These are phyloP conservation scores for Apamea crenata DNA, from an alignment of 2,888 invertebrate genomes.

Conservation along the genomic window DNA sequence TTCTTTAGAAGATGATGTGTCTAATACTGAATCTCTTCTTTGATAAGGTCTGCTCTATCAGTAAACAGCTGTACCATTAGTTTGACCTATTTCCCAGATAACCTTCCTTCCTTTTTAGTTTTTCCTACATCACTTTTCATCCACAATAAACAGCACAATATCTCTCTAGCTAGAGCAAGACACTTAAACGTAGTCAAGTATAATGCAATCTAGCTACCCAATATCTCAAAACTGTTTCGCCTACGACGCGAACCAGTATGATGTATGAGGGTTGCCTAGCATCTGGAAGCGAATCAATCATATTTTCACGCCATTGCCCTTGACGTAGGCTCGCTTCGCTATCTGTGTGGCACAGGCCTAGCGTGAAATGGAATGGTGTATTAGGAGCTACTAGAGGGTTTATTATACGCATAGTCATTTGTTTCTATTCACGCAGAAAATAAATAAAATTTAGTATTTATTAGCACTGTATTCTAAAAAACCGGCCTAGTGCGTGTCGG, in stretches of 20 bases:
- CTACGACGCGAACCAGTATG: conserved; percentile 37
- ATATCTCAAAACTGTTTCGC: conserved; percentile 52
- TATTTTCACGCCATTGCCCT: conserved; percentile 62
- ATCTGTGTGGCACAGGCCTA: conserved; percentile 57
- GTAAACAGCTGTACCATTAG: background rate
- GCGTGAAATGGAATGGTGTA: conserved; percentile 34
- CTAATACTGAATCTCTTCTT: background rate
- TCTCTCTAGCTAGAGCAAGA: conserved; percentile 22
- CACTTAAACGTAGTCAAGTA: conserved; percentile 48
- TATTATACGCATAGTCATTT: conserved; percentile 25
- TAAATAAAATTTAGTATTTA: background rate
- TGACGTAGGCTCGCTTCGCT: conserved; percentile 36
- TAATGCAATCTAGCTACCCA: conserved; percentile 53
- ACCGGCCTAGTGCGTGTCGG: no score
- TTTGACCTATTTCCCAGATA: background rate
- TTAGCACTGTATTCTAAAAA: background rate
- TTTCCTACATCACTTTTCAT: conserved; percentile 6
- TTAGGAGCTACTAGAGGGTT: conserved; percentile 21
- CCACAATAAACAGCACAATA: conserved; percentile 24
- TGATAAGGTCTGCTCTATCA: background rate
- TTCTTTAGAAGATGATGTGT: background rate
- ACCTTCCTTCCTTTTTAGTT: background rate
- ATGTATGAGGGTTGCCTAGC: conserved; percentile 52
- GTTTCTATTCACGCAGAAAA: conserved; percentile 12
- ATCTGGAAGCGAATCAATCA: conserved; percentile 63